Evolutionary conservation across 2,113 vertebrate genomes (phyloP), one percentile per base, ranked within the genome.

Genomic region (Sakesphorus luctuosus): DNA sequence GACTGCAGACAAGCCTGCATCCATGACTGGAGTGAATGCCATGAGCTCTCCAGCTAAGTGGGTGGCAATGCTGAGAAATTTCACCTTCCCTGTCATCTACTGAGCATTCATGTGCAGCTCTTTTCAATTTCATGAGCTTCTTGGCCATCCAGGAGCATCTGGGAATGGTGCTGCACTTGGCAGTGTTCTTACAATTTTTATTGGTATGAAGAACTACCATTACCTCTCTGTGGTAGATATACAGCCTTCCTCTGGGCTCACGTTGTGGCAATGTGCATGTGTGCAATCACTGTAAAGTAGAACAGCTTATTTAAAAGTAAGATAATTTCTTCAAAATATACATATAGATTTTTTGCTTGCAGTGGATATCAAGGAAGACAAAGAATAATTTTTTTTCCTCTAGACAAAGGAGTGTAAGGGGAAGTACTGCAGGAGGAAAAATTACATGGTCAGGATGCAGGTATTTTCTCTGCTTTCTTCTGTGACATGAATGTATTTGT

Each of bases 101-200:
- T 3, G 7, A 77, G 36, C 43, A 24, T 77, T 92, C 46, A 38
- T 24, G 16, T 62, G 46, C 40, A 7, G 14, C 63, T 86, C 20
- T 89, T 89, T 76, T 79, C 62, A 62, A 40, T 91, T 93, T 93
- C 53, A 72, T 76, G 77, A 82, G 40, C 55, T 61, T 33, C 23
- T 56, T 26, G 44, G 28, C 26, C 38, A 50, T 66, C 36, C 0
- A 0, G 29, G 38, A 65, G 11, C 24, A 75, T 65, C 49, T 0
- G 0, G 49, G 29, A 73, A 53, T 44, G 28, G 19, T 53, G 35
- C 29, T 93, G 29, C 25, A 18, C 28, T 87, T 58, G 66, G n/a
- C 43, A 85, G 7, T 12, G 11, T 61, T 81, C 33, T 84, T 83
- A 53, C 4, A 61, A 33, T 67, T 58, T 79, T 84, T 67, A 56